Evolutionary conservation across 1,140 invertebrate species (phyloP), one percentile per base, ranked within the genome.

Genomic region (Ganaspis sp.): DNA sequence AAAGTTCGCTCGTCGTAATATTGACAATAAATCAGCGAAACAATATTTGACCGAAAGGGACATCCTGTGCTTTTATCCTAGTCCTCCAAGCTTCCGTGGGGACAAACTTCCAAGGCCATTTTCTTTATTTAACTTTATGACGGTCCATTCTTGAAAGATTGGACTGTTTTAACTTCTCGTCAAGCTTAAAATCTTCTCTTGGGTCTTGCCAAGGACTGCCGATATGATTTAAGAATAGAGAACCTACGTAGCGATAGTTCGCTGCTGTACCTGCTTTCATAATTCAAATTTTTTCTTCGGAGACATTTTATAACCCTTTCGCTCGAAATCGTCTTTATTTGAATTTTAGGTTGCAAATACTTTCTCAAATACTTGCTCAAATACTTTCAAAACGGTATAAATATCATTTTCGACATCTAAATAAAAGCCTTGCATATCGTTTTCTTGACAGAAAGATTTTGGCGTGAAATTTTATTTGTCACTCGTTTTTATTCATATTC

Each of bases 111-210:
- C 11, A 26, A 64, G 23, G 15, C 12, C 15, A 64, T 11, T 64
- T 64, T 64, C 17, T 29, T 64, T 26, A 64, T n/a, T 12, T 12
- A n/a, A 26, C 23, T 64, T 64, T 64, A 64, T 64, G 58, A 64
- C 58, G 12, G 58, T 29, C 58, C 23, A 64, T 29, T 29, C 23
- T 29, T 64, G 58, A 12, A n/a, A 34, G 58, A 29, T 64, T 29
- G 23, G 58, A 64, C 26, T 26, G 26, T 64, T 15, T 29, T 64
- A 23, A 23, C 17, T 64, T 26, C n/a, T n/a, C 26, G 21, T 11
- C 11, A 26, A 23, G n/a, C 23, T 29, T 64, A 29, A 29, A n/a
- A 64, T 29, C 29, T 64, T 1, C 23, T 45, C 42, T 45, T n/a
- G 8, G 19, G 21, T 19, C 19, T 26, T 58, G 19, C 8, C 45